phyloP scores from a whole-genome alignment of 2,888 invertebrate species.

The Oligia fasciuncula region DNA sequence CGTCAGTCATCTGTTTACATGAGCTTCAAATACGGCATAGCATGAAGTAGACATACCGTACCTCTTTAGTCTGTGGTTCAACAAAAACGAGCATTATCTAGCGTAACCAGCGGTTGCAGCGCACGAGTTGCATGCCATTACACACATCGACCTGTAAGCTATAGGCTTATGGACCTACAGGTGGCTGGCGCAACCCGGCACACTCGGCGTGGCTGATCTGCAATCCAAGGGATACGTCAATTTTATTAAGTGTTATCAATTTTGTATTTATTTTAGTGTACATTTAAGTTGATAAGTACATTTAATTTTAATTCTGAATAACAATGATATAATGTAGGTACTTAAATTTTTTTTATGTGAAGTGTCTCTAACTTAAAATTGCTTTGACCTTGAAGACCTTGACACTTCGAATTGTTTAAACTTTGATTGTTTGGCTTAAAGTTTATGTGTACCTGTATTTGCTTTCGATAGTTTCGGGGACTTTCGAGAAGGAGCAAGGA shows the following conservation, averaged over 20 bases:
- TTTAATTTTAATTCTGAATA: not conserved
- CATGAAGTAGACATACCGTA: conserved; percentile 17
- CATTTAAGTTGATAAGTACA: not conserved
- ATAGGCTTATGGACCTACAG: conserved; percentile 79
- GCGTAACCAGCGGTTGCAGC: conserved; percentile 48
- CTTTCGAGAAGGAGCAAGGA: not conserved
- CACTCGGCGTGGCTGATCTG: conserved; percentile 82
- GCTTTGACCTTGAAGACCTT: not conserved
- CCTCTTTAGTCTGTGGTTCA: conserved; percentile 33
- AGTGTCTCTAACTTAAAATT: not conserved
- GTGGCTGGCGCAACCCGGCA: conserved; percentile 74
- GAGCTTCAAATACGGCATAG: conserved; percentile 3
- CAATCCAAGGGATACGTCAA: conserved; percentile 70
- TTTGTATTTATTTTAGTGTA: not conserved
- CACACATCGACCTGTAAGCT: conserved; percentile 66
- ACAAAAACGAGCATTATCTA: conserved; percentile 56
- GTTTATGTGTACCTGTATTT: not conserved
- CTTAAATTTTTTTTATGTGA: not conserved
- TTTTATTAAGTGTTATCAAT: conserved; percentile 19
- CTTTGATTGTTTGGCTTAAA: not conserved
- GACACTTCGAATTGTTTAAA: not conserved
- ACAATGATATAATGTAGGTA: not conserved
- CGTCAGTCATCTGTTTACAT: not conserved
- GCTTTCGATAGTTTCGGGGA: not conserved
- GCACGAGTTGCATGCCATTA: conserved; percentile 66